These are phyloP conservation scores for Siniperca chuatsi DNA, from an alignment of 2,113 vertebrate genomes.

Conservation along the genomic window DNA sequence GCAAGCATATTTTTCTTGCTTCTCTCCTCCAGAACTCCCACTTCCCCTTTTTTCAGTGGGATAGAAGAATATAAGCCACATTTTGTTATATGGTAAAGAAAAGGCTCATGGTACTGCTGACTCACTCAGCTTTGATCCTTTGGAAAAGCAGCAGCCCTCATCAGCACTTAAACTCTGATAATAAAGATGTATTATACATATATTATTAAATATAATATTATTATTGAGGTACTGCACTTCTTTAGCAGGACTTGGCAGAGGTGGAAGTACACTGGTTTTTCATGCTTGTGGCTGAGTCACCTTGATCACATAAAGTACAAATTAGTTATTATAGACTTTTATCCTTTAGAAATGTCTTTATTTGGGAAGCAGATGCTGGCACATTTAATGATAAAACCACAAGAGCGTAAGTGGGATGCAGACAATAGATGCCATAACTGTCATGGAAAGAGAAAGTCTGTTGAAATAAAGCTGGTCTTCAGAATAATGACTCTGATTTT, in stretches of 20 bases:
- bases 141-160: constrained; percentile 18
- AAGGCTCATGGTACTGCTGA: constrained; percentile 32
- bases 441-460: not conserved
- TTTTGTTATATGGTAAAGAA: constrained; percentile 16
- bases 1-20: constrained; percentile 1
- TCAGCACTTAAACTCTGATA: constrained; percentile 20
- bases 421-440: not conserved
- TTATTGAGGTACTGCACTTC: not conserved
- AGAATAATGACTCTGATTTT: not conserved
- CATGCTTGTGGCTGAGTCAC: not conserved
- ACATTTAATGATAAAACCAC: not conserved
- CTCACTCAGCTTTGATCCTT: constrained; percentile 32
- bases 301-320: not conserved
- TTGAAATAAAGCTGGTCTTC: not conserved
- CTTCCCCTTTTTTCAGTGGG: constrained; percentile 19
- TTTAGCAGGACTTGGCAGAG: not conserved
- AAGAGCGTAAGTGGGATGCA: not conserved
- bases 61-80: constrained; percentile 25
- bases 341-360: not conserved
- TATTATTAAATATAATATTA: not conserved
- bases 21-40: constrained; percentile 19
- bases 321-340: not conserved
- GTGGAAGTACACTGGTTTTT: not conserved
- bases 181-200: constrained; percentile 4
- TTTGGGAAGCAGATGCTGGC: not conserved